These are phyloP conservation scores for Melanotaenia boesemani DNA, from an alignment of 2,797 vertebrate genomes.

Conservation along the genomic window DNA sequence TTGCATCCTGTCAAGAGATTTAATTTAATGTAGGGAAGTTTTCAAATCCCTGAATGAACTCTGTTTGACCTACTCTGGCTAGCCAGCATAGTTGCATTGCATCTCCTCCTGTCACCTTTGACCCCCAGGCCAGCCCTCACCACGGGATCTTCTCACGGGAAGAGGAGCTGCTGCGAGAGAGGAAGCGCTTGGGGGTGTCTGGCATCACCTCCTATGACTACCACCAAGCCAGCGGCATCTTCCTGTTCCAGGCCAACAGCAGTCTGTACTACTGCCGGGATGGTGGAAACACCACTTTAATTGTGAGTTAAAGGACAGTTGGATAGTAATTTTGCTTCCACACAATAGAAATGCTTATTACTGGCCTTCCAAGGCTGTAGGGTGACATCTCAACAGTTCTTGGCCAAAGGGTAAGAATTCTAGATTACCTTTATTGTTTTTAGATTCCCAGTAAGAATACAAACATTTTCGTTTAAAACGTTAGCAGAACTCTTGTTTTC, in stretches of 20 bases:
- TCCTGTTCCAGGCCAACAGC: slow-evolving; percentile 98
- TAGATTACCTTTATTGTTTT: neutral
- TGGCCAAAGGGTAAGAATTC: neutral
- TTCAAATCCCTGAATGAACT: slow-evolving; percentile 20
- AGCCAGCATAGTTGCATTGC: slow-evolving; percentile 23
- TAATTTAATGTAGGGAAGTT: slow-evolving; percentile 6
- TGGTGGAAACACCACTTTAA: slow-evolving; percentile 90
- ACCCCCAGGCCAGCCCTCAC: slow-evolving; percentile 90
- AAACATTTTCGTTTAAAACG: neutral
- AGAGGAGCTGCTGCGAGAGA: slow-evolving; percentile 93
- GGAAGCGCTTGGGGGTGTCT: slow-evolving; percentile 94
- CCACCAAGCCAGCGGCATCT: slow-evolving; percentile 90
- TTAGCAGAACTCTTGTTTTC: neutral
- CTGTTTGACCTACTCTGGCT: slow-evolving; percentile 30
- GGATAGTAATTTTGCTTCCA: neutral
- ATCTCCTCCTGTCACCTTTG: slow-evolving; percentile 49
- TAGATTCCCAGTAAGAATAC: too few species aligned
- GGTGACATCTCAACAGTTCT: neutral
- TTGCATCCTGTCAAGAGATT: neutral
- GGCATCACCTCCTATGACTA: slow-evolving; percentile 97
- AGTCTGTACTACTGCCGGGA: slow-evolving; percentile 95
- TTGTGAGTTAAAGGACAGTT: slow-evolving; percentile 83
- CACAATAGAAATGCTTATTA: neutral
- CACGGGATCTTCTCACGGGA: slow-evolving; percentile 93
- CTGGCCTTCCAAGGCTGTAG: neutral